Base-by-base conservation (phyloP, 2,888 invertebrate species). In the Boloria selene region DNA sequence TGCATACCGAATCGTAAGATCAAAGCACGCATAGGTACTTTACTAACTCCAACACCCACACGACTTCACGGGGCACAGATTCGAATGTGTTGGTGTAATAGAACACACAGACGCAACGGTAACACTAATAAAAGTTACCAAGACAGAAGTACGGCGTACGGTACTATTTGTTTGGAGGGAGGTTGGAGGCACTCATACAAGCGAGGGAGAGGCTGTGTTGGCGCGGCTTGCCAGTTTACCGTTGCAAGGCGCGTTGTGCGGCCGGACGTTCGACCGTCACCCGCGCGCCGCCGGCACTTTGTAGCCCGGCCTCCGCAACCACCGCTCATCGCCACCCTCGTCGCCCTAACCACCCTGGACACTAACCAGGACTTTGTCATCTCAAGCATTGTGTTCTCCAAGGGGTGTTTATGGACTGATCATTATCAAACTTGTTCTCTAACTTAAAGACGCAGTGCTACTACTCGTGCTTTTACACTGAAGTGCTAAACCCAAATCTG, bases 1-100 rank as follows among this genome's bases (percentile, higher is more conserved):
- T 89, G 90, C 90, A 91, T 90, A 90, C 91, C 91, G 87, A 91
- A 90, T 91, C 89, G 85, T 91, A 90, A 91, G 91, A 91, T 91
- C 91, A 90, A 90, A 92, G 91, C 90, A 90, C 90, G 88, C 90
- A 87, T 90, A 87, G 88, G 87, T 88, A 90, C 90, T 86, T 86
- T 85, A 88, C 87, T 86, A 87, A 90, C 84, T 84, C 84, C 81
- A 80, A 87, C 87, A 89, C 89, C 87, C 86, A 89, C 88, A 88
- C 77, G 81, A 72, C 73, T 76, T 70, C 71, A 77, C 75, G 74
- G 79, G 77, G 72, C 76, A 77, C 74, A 77, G 71, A 73, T 64
- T 75, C 72, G 65, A 70, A 69, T 75, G 81, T 82, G 82, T 80
- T 77, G 69, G 79, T 75, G 80, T 76, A 78, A 77, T 74, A 75